phyloP scores from a whole-genome alignment of 2,113 vertebrate genomes.

The Origma solitaria region DNA sequence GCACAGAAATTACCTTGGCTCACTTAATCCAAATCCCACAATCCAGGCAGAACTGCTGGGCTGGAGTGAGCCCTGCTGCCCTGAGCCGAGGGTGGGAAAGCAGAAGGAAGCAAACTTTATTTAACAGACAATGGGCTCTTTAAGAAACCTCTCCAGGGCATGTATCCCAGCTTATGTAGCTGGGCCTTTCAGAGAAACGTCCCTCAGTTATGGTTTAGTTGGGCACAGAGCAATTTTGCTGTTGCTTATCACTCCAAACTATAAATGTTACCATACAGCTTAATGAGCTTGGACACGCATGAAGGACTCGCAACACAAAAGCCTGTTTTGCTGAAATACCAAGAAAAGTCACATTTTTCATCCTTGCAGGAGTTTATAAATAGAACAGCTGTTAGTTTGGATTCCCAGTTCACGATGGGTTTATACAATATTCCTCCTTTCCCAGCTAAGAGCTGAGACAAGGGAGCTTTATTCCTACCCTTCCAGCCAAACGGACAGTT shows the following conservation, averaged over 20 bases:
- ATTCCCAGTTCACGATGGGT: not conserved
- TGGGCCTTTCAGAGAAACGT: conserved; percentile 11
- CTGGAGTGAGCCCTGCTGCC: not conserved
- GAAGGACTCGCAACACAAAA: not conserved
- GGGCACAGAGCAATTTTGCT: not conserved
- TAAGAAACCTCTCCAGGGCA: not conserved
- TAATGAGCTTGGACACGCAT: conserved; percentile 25
- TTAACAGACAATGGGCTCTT: conserved; percentile 34
- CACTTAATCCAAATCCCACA: not conserved
- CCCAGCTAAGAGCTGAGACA: not conserved
- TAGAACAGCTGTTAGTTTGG: conserved; percentile 22
- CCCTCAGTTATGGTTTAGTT: not conserved
- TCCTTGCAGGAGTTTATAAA: conserved; percentile 34
- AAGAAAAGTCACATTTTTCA: not conserved
- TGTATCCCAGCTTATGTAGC: not conserved
- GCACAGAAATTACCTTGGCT: not conserved
- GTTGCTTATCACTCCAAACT: not conserved
- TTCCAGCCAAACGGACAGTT: not conserved
- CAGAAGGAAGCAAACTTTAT: not conserved
- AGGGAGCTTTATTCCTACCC: not conserved
- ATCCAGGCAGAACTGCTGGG: not conserved
- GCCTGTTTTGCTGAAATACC: conserved; percentile 23
- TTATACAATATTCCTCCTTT: conserved; percentile 8
- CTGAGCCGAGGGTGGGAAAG: not conserved
- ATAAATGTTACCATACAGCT: conserved; percentile 4